phyloP scores from a whole-genome alignment of 2,797 vertebrate genomes.

The Enteromius paludinosus region DNA sequence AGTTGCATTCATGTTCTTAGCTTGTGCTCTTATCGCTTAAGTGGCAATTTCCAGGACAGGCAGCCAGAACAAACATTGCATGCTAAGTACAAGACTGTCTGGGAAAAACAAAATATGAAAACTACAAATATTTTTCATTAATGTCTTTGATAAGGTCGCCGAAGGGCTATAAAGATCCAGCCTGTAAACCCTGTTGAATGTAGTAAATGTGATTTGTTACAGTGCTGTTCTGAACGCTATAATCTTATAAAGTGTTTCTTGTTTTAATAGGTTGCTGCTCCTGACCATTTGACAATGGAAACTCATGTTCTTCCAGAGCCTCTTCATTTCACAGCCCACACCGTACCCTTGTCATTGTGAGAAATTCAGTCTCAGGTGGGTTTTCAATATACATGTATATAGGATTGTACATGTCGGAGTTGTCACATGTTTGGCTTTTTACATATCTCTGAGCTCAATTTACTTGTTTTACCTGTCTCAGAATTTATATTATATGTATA shows the following conservation, averaged over 20 bases:
- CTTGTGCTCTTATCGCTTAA: background rate
- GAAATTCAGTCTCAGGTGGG: constrained; percentile 25
- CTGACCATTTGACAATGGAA: constrained; percentile 41
- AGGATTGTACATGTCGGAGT: background rate
- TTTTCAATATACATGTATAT: background rate
- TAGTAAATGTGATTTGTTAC: background rate
- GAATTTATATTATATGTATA: no score
- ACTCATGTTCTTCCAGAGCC: background rate
- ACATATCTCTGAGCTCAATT: background rate
- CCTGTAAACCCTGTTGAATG: background rate
- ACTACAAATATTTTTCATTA: background rate
- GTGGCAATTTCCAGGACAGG: constrained; percentile 13
- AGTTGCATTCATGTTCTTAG: background rate
- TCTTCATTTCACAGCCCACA: constrained; percentile 1
- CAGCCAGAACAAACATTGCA: background rate
- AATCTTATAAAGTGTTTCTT: constrained; percentile 22
- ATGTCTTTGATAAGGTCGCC: background rate
- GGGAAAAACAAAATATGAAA: background rate
- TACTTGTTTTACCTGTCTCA: background rate
- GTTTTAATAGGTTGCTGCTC: constrained; percentile 43
- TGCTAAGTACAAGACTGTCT: background rate
- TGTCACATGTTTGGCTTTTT: background rate
- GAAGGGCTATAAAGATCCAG: background rate
- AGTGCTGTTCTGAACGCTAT: constrained; percentile 1
- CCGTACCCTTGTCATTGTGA: constrained; percentile 2